Base-by-base conservation (phyloP, 1,140 invertebrate genomes). In the Drosophila tsacasi region DNA sequence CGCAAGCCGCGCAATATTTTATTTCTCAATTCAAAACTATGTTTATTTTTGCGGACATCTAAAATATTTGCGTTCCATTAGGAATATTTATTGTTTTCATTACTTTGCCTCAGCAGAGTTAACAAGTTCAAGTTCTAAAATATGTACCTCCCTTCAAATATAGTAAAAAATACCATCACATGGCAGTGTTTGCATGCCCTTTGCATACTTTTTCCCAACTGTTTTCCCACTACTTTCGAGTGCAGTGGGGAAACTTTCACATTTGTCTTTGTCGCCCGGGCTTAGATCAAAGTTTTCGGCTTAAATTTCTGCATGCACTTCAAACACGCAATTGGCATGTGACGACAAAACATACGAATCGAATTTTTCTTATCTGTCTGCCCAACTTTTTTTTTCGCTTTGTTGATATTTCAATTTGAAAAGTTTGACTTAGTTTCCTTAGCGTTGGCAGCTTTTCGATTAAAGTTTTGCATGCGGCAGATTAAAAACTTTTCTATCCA, bases 251-350 rank as follows among this genome's bases (percentile, higher is more conserved):
- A 73, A 79, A 74, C 47, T 80, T 79, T 80, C 49, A 62, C 76
- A 80, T 80, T 80, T 80, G 76, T 73, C 78, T 80, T 50, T 80
- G 77, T 79, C 76, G 50, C 55, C 66, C 37, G 12, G 57, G 46
- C 37, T 46, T 13, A 39, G 73, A 79, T 73, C 71, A 79, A 80
- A 80, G 77, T 80, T 80, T 79, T 79, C 77, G 78, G 76, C 77
- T 80, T 80, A 79, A 79, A 80, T 80, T 80, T 79, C 57, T 80
- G 69, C 77, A 74, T 74, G 77, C 76, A 80, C 64, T 78, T 61
- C 63, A 76, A 75, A 67, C 74, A 66, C 62, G 62, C 74, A 76
- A 79, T 79, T 79, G 76, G 76, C 76, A 79, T 79, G 76, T 79
- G 77, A 66, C 77, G 75, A 62, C 50, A 59, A 79, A 79, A 68